phyloP scores from a whole-genome alignment of 1,140 invertebrate genomes.

The Aphaenogaster floridana region DNA sequence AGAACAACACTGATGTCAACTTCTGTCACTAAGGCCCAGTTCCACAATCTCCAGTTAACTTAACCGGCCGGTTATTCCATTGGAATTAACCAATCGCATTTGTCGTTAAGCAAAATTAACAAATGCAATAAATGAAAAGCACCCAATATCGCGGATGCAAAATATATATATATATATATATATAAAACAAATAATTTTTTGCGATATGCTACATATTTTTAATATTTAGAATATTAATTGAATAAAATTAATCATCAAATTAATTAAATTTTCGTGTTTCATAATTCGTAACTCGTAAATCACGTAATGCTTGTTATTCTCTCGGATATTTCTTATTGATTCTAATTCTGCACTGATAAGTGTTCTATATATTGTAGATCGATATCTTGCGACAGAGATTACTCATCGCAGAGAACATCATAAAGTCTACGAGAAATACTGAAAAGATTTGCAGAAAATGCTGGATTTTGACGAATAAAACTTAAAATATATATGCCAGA shows the following conservation, averaged over 20 bases:
- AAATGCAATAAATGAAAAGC: too few species aligned
- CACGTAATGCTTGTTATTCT: background rate
- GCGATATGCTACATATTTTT: background rate
- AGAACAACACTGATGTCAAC: too few species aligned
- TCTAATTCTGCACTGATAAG: background rate
- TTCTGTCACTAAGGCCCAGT: too few species aligned
- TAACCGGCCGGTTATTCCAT: too few species aligned
- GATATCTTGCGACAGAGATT: constrained; percentile 68
- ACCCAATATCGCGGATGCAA: too few species aligned
- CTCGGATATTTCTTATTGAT: background rate
- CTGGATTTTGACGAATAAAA: constrained; percentile 39
- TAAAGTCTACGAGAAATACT: constrained; percentile 58
- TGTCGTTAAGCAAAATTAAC: too few species aligned
- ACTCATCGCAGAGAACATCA: constrained; percentile 64
- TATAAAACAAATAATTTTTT: background rate
- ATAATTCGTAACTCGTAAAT: background rate
- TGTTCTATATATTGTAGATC: constrained; percentile 60
- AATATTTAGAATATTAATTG: background rate
- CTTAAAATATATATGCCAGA: background rate
- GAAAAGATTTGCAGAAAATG: constrained; percentile 73
- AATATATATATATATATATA: background rate
- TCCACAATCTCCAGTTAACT: too few species aligned
- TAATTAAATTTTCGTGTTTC: background rate
- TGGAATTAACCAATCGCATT: too few species aligned
- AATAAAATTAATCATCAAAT: background rate